Conservation (phyloP, 1,140 invertebrate species). For the Octopus sinensis region DNA sequence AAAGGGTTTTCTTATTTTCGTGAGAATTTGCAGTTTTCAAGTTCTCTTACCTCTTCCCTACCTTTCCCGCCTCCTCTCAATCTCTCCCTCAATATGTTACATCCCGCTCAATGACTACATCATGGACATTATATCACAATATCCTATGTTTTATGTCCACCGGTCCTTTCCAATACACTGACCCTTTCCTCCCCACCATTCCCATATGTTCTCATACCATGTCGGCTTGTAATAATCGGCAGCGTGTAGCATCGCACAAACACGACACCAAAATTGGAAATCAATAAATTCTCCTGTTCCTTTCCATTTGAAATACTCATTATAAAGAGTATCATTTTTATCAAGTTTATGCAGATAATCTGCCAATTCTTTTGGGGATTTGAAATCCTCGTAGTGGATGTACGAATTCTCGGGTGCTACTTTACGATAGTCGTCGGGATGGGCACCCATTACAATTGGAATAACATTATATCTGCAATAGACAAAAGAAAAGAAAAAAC, state of each 20-base stretch:
- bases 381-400: conserved; percentile 94
- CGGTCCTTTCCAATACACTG: conserved; percentile 41
- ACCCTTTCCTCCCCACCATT: conserved; percentile 43
- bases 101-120: too few species aligned
- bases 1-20: too few species aligned
- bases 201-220: conserved; percentile 34
- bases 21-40: too few species aligned
- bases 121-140: too few species aligned
- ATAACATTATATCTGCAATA: conserved; percentile 52
- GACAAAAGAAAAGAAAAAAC: neutral
- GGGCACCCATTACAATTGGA: conserved; percentile 63
- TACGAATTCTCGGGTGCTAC: conserved; percentile 70
- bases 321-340: conserved; percentile 51
- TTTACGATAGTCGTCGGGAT: conserved; percentile 54
- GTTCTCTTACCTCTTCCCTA: too few species aligned
- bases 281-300: conserved; percentile 48
- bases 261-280: conserved; percentile 82
- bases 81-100: too few species aligned
- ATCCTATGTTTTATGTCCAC: conserved; percentile 19
- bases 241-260: conserved; percentile 68
- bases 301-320: conserved; percentile 57
- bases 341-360: conserved; percentile 72
- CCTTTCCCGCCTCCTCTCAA: too few species aligned
- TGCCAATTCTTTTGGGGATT: conserved; percentile 81
- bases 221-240: conserved; percentile 24